Conservation (phyloP, 2,113 vertebrate genomes). For the Andinoacara biseriatus region DNA sequence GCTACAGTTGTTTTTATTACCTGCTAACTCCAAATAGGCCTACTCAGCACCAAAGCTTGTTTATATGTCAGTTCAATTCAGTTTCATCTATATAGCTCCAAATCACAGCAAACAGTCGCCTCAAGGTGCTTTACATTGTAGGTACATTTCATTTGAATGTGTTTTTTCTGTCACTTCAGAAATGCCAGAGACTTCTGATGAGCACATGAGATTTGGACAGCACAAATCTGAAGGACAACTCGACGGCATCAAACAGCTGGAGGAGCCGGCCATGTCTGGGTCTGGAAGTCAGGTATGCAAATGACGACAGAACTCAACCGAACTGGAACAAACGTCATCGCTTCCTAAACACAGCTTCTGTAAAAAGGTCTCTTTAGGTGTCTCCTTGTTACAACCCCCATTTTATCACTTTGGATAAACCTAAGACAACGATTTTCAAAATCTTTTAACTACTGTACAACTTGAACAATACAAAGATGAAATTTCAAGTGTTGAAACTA, state of each 20-base stretch:
- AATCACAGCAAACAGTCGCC: too few species aligned
- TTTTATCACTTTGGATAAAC: background rate
- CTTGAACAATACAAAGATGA: background rate
- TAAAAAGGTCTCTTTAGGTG: background rate
- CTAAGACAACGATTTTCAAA: background rate
- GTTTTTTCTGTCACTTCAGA: slow-evolving; percentile 5
- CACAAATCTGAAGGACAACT: background rate
- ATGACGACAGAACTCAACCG: background rate
- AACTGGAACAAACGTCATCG: slow-evolving; percentile 13
- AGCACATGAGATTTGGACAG: slow-evolving; percentile 25
- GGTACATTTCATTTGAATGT: too few species aligned
- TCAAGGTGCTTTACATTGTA: too few species aligned
- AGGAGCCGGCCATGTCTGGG: slow-evolving; percentile 2
- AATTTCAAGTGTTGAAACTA: background rate
- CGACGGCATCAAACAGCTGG: slow-evolving; percentile 6
- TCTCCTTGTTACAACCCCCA: too few species aligned
- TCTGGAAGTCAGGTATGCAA: slow-evolving; percentile 58
- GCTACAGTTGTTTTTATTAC: background rate
- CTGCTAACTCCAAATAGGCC: background rate
- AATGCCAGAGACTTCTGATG: slow-evolving; percentile 43
- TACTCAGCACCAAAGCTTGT: background rate
- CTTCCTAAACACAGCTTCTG: slow-evolving; percentile 7
- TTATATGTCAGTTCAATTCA: background rate
- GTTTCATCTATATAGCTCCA: too few species aligned
- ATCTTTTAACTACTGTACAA: background rate